A percentile compares a stretch with the other conserved stretches of the same genome.
Conservation (phyloP, 2,888 invertebrate species). For the Latheticus oryzae region DNA sequence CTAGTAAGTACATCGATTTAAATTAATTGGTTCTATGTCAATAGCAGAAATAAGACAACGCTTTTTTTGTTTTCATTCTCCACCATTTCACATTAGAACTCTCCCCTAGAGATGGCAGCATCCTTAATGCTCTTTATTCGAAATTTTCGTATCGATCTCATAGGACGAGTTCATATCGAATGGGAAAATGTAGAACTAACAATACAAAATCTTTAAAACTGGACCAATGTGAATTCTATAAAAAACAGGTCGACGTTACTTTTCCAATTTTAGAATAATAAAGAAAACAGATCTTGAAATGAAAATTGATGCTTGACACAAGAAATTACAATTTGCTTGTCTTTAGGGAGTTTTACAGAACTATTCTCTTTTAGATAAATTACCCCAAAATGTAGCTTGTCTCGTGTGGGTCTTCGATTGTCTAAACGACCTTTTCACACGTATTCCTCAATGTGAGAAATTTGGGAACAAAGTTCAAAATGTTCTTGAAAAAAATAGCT, state of each 20-base stretch:
- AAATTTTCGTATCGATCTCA: conserved; percentile 43
- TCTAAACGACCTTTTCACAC: no score
- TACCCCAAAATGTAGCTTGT: neutral
- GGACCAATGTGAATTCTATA: conserved; percentile 43
- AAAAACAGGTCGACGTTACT: conserved; percentile 43
- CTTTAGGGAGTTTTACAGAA: conserved; percentile 4
- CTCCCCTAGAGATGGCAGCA: conserved; percentile 30
- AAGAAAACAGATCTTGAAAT: neutral
- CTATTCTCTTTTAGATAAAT: neutral
- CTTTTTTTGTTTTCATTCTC: no score
- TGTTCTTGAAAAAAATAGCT: no score
- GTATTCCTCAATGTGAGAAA: no score
- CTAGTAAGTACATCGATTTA: conserved; percentile 59
- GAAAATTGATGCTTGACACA: neutral
- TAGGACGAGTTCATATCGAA: conserved; percentile 49
- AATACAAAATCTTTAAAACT: conserved; percentile 37
- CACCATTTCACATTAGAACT: no score
- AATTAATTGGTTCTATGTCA: no score
- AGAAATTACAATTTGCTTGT: neutral
- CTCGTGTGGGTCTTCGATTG: neutral
- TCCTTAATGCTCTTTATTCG: neutral
- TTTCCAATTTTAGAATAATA: conserved; percentile 24
- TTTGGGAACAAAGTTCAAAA: no score
- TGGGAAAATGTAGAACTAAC: conserved; percentile 45
- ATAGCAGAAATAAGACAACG: no score